Conservation (phyloP, 1,140 invertebrate species). For the Drosophila biarmipes region DNA sequence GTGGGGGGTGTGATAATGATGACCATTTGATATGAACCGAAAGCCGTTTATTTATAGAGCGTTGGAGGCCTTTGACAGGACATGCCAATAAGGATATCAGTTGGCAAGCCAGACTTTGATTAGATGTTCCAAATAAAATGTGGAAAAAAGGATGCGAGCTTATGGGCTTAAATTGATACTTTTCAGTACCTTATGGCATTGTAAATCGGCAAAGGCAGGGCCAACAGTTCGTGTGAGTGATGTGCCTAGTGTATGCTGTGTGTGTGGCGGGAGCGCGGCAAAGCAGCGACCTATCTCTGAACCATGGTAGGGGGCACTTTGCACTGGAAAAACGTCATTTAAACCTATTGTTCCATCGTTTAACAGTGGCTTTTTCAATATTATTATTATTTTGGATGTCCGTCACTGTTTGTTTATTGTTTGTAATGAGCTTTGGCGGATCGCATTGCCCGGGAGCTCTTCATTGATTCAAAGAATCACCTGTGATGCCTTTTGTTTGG, state of each 20-base stretch:
- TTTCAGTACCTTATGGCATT: too few species aligned
- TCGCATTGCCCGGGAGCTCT: slow-evolving; percentile 11
- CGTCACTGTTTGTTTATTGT: slow-evolving; percentile 27
- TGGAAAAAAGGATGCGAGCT: too few species aligned
- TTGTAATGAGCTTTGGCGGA: slow-evolving; percentile 44
- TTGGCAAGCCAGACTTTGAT: background rate
- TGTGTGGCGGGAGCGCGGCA: too few species aligned
- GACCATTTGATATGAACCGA: slow-evolving; percentile 18
- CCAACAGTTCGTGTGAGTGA: too few species aligned
- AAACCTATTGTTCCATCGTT: slow-evolving; percentile 3
- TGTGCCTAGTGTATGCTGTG: too few species aligned
- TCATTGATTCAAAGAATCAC: slow-evolving; percentile 22
- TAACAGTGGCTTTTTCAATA: background rate
- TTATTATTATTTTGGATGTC: slow-evolving; percentile 1
- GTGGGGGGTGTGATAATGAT: slow-evolving; percentile 39
- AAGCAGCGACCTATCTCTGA: too few species aligned
- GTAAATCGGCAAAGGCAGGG: too few species aligned
- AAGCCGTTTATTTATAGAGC: slow-evolving; percentile 26
- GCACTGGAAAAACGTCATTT: background rate
- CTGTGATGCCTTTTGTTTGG: background rate
- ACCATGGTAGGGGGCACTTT: background rate
- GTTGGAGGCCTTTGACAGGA: slow-evolving; percentile 17
- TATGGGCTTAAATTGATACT: too few species aligned
- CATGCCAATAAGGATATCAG: background rate
- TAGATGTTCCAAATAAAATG: too few species aligned